Base-by-base conservation (phyloP, 2,113 vertebrate species). In the Phainopepla nitens region DNA sequence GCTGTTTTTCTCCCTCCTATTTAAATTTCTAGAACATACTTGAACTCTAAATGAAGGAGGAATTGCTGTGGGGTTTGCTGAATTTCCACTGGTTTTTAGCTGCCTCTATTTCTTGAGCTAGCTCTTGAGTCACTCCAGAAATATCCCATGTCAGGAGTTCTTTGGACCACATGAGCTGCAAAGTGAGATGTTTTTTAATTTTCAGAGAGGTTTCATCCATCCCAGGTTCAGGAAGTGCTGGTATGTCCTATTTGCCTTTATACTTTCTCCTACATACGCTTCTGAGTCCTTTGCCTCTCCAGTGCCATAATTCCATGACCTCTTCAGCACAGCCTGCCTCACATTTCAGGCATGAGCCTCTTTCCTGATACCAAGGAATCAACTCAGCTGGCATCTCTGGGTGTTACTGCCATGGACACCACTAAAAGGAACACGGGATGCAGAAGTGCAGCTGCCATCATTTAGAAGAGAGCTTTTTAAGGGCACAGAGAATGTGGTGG, bases 401-500 rank as follows among this genome's bases (percentile, higher is more conserved):
- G 20, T 24, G 27, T 18, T 36, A 31, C 41, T 65, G 45, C 28
- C 45, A 33, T 2, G 2, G n/a, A 15, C 42, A 21, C 4, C 35
- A 33, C 19, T 13, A 49, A 79, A 82, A 72, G 2, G 3, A 1
- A 1, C 0, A 0, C 1, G 1, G 1, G 31, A 44, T n/a, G 35
- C 15, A 45, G 57, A 82, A 68, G 12, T 20, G 13, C 56, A 69
- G 36, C 9, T n/a, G 47, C 25, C 6, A 12, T 65, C 15, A 54
- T 64, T 79, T 65, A 49, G 7, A 89, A 35, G 10, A 69, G 24
- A 90, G 22, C 24, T 70, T 90, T 7, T 45, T 56, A 90, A 69
- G 35, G n/a, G 17, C 41, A 50, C n/a, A 61, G 64, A 69, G 35
- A 65, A 77, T 25, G 62, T 0, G 0, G 25, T 57, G 31, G 15